Percentiles rank a stretch among this genome's conserved stretches.
Evolutionary conservation across 2,797 vertebrate genomes (phyloP).

Genomic region (Sandelia bainsii): DNA sequence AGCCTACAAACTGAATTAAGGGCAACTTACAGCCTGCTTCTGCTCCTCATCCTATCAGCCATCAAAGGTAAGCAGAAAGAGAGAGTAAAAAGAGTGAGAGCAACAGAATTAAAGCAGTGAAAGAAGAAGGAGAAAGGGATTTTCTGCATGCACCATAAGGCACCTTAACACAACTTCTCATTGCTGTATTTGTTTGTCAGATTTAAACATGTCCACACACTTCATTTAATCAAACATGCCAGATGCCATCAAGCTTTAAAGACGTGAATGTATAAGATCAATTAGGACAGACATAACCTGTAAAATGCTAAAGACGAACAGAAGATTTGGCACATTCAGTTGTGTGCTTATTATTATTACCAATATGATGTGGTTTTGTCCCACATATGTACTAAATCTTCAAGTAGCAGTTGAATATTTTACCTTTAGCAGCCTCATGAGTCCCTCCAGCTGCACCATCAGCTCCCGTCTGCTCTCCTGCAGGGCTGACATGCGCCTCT

Average conservation of each 20-base stretch:
- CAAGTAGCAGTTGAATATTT: neutral
- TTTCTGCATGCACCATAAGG: constrained; percentile 54
- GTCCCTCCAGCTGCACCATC: constrained; percentile 97
- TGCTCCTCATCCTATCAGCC: constrained; percentile 95
- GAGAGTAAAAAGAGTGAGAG: constrained; percentile 63
- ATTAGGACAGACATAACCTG: constrained; percentile 11
- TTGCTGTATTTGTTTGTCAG: constrained; percentile 22
- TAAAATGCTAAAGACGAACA: constrained; percentile 7
- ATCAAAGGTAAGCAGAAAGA: constrained; percentile 75
- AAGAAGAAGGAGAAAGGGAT: constrained; percentile 41
- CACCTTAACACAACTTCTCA: constrained; percentile 31
- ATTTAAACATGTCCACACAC: constrained; percentile 29
- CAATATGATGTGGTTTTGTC: neutral
- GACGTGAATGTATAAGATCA: neutral
- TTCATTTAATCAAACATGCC: constrained; percentile 34
- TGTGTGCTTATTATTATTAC: constrained; percentile 1
- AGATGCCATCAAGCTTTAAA: constrained; percentile 22
- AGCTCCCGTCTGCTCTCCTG: constrained; percentile 97
- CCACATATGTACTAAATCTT: neutral
- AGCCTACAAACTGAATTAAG: constrained; percentile 71
- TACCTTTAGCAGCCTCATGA: constrained; percentile 98
- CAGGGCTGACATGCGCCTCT: constrained; percentile 96
- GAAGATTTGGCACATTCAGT: constrained; percentile 2
- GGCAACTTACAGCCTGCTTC: constrained; percentile 96
- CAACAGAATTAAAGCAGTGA: constrained; percentile 66